Evolutionary conservation across 2,113 vertebrate species (phyloP), one percentile per base, ranked within the genome.

Genomic region (Erpornis zantholeuca): DNA sequence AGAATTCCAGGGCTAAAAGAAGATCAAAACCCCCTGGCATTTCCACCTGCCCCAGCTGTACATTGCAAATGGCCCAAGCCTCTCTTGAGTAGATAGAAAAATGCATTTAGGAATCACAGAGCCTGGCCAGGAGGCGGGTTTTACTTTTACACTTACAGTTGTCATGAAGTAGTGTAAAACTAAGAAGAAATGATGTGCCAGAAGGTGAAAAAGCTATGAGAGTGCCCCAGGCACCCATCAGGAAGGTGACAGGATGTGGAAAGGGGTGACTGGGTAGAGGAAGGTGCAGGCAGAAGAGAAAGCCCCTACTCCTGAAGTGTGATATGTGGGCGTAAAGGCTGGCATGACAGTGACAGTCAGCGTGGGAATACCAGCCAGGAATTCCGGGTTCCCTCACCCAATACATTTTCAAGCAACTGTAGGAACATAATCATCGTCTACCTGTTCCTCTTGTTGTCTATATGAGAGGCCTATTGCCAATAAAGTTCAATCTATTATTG

Each of bases 211-310:
- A 75, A 56, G 33, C 44, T 45, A 2, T 18, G 31, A 24, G 33
- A 35, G 28, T 12, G 36, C 53, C 28, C 42, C 33, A 5, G 3
- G 2, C 1, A 3, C 17, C 15, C 28, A 4, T 9, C 2, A 7
- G 50, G 49, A 60, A 13, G 14, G 15, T 35, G 31, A 14, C 1
- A 1, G 5, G 20, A 16, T 44, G 47, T 57, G 17, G 29, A 49
- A 64, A 50, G 49, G 17, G 31, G 7, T 61, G 20, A 6, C 15
- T 22, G 11, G 15, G 10, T 42, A 5, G 6, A 40, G 33, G 33
- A 42, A 75, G 31, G 22, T 35, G 25, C 42, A 63, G 50, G 24
- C 12, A 82, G 50, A 50, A 35, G 68, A 75, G 38, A 66, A 91
- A 88, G 9, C 2, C 21, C 11, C 27, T 52, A 0, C 2, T 53